These are phyloP conservation scores for Dendrolimus houi DNA, from an alignment of 2,888 invertebrate genomes.

Conservation along the genomic window DNA sequence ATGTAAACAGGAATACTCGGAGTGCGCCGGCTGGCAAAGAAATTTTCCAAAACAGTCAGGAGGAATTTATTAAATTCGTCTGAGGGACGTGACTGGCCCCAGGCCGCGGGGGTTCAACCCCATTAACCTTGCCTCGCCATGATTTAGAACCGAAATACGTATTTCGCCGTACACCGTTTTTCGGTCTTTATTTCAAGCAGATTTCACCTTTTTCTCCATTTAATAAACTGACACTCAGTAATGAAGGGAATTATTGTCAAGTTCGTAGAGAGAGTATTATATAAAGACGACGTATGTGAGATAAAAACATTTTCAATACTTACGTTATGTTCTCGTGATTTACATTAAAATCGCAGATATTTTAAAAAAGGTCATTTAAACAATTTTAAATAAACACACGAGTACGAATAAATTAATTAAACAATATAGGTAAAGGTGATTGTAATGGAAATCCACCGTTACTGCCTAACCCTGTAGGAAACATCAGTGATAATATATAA, in stretches of 20 bases:
- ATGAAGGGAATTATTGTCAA: constrained; percentile 42
- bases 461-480: no score
- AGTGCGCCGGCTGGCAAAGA: constrained; percentile 19
- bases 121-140: constrained; percentile 71
- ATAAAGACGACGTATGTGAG: no score
- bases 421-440: no score
- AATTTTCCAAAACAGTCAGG: constrained; percentile 40
- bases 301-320: no score
- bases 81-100: constrained; percentile 62
- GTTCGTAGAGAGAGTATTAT: no score
- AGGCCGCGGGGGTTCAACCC: constrained; percentile 58
- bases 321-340: no score
- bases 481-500: no score
- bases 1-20: constrained; percentile 8
- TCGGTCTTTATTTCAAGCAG: constrained; percentile 43
- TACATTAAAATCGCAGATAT: no score
- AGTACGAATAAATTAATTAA: no score
- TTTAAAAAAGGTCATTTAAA: no score
- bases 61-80: constrained; percentile 60
- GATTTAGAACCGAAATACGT: constrained; percentile 65
- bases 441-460: no score
- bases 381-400: no score
- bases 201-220: constrained; percentile 40
- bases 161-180: constrained; percentile 53
- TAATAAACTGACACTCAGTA: constrained; percentile 50